Base-by-base conservation (phyloP, 92 coral and sea anemone genomes). In the Zoanthus sociatus region DNA sequence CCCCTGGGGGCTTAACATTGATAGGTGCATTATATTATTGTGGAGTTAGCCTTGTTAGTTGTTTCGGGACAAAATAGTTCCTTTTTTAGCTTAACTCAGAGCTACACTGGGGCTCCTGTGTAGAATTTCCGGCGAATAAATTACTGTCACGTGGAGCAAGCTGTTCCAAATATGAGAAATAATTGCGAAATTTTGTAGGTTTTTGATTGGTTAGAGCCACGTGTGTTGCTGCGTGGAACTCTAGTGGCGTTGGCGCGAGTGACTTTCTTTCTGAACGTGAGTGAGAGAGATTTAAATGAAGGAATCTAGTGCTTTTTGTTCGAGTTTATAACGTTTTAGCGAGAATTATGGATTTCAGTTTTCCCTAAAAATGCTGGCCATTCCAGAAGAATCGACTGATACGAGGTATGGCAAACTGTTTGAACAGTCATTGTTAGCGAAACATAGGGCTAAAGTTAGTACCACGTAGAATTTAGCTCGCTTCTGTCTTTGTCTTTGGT, bases 131-230 rank as follows among this genome's bases (percentile, higher is more conserved):
- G 26, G 26, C 26, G 26, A 26, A 26, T 26, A 26, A 26, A 26
- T 26, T 37, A 37, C 42, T 81, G 64, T 67, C 85, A 81, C 85
- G 85, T 81, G 85, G 85, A 81, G 73, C 75, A 81, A 26, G 12
- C 74, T 69, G 1, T 66, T 66, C 85, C 75, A 81, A 81, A 64
- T 81, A 66, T 81, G 76, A 75, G 18, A 58, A 32, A 7, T 37
- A 18, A 13, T 78, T 76, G 75, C 72, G 79, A 56, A 67, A 73
- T 45, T 67, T 84, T 68, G 72, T 77, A 88, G 82, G 45, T 55
- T 77, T 78, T 79, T 92, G 93, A 91, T 91, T 90, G 95, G 93
- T 79, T 87, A 73, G 88, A 85, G 98, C 96, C 99, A 97, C 99
- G 99, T 97, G 99, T 95, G 99, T 90, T 73, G 87, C 89, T 81